Base-by-base conservation (phyloP, 1,140 invertebrate genomes). In the Brachionus paranguensis region DNA sequence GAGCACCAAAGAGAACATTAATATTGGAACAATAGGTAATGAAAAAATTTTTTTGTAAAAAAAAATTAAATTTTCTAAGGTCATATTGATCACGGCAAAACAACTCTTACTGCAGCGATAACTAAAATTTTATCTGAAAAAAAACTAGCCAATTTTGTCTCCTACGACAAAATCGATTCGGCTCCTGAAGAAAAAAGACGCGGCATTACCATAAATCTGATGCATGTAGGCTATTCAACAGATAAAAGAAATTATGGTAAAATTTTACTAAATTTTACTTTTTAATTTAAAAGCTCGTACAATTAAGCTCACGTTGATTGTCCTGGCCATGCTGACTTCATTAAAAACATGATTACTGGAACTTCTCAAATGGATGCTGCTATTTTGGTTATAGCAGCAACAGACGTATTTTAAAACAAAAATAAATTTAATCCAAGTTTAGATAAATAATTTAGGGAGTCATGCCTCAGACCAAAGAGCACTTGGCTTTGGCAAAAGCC, bases 341-440 rank as follows among this genome's bases (percentile, higher is more conserved):
- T 99, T 84, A 99, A 81, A 92, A 99, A 99, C 88, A 99, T 99
- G 97, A 99, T 99, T 64, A 98, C 95, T 43, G 97, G 97, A 64
- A 95, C 97, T n/a, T 93, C 95, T 2, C 96, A 98, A 89, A 99
- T 99, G 97, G 97, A 99, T 90, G 97, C 97, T 68, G 96, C 96
- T 55, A 98, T 99, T 86, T 90, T 99, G 20, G 98, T 99, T 5
- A 96, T 99, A 0, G 97, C 98, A 55, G 97, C 97, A 5, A 99
- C 97, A 50, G 98, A 76, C 27, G 72, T 76, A 76, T 45, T 43
- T 74, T 50, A 1, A 14, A 27, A 17, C 1, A 17, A 29, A 20
- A 12, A 7, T 50, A 29, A 47, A 50, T 10, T 43, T 47, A 0
- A 12, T 17, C 6, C 43, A 45, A 17, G 6, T 24, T 43, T 43